Evolutionary conservation across 2,888 invertebrate genomes (phyloP), one percentile per base, ranked within the genome.

Genomic region (Cataglyphis rosenhaueri): DNA sequence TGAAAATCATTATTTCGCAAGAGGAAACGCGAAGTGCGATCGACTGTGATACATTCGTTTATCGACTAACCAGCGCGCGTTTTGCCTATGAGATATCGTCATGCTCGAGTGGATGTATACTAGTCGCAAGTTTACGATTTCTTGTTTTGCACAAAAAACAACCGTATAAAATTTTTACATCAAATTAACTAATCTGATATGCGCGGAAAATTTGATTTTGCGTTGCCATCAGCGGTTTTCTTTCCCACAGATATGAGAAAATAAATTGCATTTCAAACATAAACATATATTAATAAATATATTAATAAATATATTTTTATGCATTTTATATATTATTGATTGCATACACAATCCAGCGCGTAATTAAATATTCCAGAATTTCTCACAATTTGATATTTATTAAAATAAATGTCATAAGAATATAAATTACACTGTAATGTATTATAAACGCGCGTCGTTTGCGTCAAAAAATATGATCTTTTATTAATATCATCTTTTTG

Each of bases 31-130:
- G 44, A 78, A 25, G 57, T 71, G 78, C 73, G 59, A 79, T 79
- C 78, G 44, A 79, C 73, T 79, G 73, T 71, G 44, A 79, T 71
- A 79, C 59, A 79, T 71, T 71, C 18, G 32, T 59, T 61, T 59
- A 44, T 79, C 73, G 59, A 79, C n/a, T 79, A 79, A 78, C 44
- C 32, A 21, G 18, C 32, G 59, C 10, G n/a, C 44, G 59, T 59
- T 70, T 68, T 70, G 57, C 18, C 44, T 1, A n/a, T 71, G 78
- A 78, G 35, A 57, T 55, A 41, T 38, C 70, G 38, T 66, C 29
- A 25, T 70, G 25, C 25, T 59, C 57, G 18, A 59, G 18, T 32
- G 32, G 44, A 29, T 32, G 21, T 44, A 68, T 21, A 68, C 35
- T 12, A 18, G 15, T 0, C 44, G 59, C 44, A 35, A 35, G 18